Evolutionary conservation across 2,797 vertebrate genomes (phyloP).

Genomic region (Pitangus sulphuratus): DNA sequence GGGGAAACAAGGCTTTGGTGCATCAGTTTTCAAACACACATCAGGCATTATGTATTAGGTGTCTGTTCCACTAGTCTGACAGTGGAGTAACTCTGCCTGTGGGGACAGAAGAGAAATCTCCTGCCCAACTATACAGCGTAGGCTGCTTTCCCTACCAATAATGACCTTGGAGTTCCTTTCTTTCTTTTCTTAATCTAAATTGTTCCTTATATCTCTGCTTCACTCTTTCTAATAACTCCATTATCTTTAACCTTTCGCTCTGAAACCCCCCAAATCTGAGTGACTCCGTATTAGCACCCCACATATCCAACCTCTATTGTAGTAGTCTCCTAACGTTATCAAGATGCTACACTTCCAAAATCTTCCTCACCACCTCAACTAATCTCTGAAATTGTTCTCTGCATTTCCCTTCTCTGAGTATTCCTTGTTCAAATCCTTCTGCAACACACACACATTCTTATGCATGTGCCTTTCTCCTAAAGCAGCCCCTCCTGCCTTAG

Average conservation of each 20-base stretch:
- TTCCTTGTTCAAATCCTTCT: neutral
- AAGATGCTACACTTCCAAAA: neutral
- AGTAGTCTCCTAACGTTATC: neutral
- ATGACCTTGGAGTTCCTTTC: neutral
- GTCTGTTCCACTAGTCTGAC: neutral
- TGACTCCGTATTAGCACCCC: neutral
- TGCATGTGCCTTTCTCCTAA: neutral
- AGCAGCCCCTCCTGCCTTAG: neutral
- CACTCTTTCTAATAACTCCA: neutral
- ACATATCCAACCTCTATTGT: neutral
- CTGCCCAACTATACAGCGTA: neutral
- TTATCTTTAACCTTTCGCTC: neutral
- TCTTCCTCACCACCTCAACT: neutral
- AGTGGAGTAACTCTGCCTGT: neutral
- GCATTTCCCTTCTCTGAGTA: neutral
- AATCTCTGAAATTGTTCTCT: neutral
- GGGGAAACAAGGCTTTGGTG: neutral
- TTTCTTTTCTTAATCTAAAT: neutral
- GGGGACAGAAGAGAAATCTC: neutral
- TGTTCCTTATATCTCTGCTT: neutral
- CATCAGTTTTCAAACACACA: conserved; percentile 11
- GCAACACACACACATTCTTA: neutral
- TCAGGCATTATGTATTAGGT: neutral
- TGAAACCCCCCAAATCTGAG: neutral
- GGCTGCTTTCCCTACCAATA: neutral